Percentiles rank a stretch among this genome's conserved stretches.
Conservation (phyloP, 1,140 invertebrate genomes). For the Brachionus asplanchnoidis region DNA sequence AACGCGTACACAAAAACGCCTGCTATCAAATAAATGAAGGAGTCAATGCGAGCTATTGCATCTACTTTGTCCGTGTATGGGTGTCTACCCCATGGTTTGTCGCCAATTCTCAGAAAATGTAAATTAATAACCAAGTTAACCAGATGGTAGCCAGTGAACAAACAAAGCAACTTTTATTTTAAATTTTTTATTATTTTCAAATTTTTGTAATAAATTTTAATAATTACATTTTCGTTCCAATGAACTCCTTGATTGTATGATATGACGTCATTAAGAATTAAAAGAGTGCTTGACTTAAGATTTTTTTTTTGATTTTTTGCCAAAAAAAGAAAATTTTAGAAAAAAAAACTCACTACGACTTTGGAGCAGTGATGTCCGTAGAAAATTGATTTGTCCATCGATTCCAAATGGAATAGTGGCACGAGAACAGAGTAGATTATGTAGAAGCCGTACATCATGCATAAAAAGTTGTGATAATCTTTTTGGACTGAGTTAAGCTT, state of each 20-base stretch:
- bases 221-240: background rate
- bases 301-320: background rate
- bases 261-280: background rate
- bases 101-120: background rate
- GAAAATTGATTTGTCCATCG: background rate
- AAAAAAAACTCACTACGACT: background rate
- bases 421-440: background rate
- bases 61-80: background rate
- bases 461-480: background rate
- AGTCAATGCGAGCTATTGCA: background rate
- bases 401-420: background rate
- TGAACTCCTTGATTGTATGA: background rate
- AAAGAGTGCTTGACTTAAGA: background rate
- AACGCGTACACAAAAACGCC: background rate
- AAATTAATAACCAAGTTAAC: background rate
- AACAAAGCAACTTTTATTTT: background rate
- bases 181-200: background rate
- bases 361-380: constrained; percentile 1
- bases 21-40: background rate
- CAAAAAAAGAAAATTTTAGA: background rate
- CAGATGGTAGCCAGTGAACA: background rate
- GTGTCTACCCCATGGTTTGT: background rate
- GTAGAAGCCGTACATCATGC: background rate
- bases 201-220: background rate
- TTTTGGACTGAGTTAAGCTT: background rate